Base-by-base conservation (phyloP, 92 coral and sea anemone genomes). In the Epizoanthus illoricatus region DNA sequence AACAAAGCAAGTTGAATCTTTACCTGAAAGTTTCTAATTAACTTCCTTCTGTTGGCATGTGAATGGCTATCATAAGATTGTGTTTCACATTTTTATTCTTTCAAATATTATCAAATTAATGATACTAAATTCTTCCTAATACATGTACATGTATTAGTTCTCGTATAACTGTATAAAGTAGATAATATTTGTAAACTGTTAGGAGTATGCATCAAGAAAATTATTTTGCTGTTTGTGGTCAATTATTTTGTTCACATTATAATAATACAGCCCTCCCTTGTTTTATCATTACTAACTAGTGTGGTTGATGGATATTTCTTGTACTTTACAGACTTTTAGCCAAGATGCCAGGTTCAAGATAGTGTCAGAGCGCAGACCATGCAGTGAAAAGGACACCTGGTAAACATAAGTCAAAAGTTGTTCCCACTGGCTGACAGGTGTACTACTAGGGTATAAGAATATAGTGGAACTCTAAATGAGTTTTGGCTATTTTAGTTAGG, bases 261-360 rank as follows among this genome's bases (percentile, higher is more conserved):
- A 28, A 28, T 28, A 1, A 28, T 28, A 28, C 36, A 28, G 1
- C 36, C 36, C 36, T 28, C 36, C 36, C 36, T 28, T 28, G 36
- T 28, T 2, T 28, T 28, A 28, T 28, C 36, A 28, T 28, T 28
- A 28, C 36, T 28, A 28, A 28, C 36, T 28, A 28, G 2, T 28
- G 36, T 28, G 36, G 36, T 28, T 28, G 36, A 24, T 42, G 40
- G n/a, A 52, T 7, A 11, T 66, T 16, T 64, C 28, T 65, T 71
- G 16, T 63, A 19, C n/a, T 73, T 36, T 65, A 13, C 43, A 96
- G 98, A 87, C 76, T 74, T 66, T 84, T 59, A 88, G 90, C 71
- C 97, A 94, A 76, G 93, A 92, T 65, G 92, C 99, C 39, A 92
- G 99, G 70, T 96, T 93, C 81, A 90, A 90, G 81, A 89, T 96